These are phyloP conservation scores for Drosophila rellima DNA, from an alignment of 2,888 invertebrate genomes.

Conservation along the genomic window DNA sequence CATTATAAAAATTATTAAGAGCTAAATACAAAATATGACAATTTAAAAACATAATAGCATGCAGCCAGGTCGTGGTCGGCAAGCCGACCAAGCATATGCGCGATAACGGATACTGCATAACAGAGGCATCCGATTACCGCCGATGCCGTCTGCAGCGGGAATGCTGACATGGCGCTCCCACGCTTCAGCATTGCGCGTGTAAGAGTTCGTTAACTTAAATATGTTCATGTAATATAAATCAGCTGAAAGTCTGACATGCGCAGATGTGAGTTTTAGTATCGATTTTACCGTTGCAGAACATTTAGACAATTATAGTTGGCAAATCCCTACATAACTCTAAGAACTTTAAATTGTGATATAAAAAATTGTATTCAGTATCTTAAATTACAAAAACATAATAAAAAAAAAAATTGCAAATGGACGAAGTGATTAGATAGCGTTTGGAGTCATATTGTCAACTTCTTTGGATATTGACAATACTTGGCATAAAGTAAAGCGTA, in stretches of 20 bases:
- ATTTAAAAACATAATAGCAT: too few relatives aligned
- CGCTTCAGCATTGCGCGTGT: too few relatives aligned
- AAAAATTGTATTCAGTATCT: not conserved
- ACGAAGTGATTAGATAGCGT: constrained; percentile 43
- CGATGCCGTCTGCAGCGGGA: too few relatives aligned
- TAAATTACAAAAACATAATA: constrained; percentile 1
- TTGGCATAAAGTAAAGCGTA: constrained; percentile 2
- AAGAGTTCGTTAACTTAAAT: too few relatives aligned
- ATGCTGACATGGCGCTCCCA: too few relatives aligned
- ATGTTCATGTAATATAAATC: constrained; percentile 2
- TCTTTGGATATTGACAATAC: constrained; percentile 20
- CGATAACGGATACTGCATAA: too few relatives aligned
- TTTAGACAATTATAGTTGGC: constrained; percentile 12
- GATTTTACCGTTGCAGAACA: constrained; percentile 27
- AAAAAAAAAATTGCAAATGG: constrained; percentile 31
- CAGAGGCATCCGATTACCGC: too few relatives aligned
- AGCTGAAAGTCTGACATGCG: constrained; percentile 38
- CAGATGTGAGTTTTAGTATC: constrained; percentile 17
- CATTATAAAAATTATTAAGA: too few relatives aligned
- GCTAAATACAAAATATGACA: too few relatives aligned
- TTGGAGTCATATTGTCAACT: constrained; percentile 9
- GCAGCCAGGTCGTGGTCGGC: too few relatives aligned
- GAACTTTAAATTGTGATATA: not conserved
- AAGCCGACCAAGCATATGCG: too few relatives aligned
- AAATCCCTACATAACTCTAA: constrained; percentile 6